phyloP scores from a whole-genome alignment of 2,888 invertebrate species.

The Apotomis capreana region DNA sequence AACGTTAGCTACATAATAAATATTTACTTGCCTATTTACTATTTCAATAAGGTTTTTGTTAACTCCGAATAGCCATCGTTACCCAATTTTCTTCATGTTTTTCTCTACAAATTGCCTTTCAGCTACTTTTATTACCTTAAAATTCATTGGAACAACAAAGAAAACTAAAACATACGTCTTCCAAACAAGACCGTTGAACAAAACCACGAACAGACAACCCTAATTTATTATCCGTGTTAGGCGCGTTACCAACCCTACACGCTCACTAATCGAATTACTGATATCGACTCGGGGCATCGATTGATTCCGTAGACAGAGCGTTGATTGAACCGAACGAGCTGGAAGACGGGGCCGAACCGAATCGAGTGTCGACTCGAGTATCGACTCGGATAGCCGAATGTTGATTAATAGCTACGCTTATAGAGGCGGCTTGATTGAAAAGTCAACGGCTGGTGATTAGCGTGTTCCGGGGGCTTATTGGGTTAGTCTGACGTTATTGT shows the following conservation, averaged over 20 bases:
- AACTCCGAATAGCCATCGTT: background rate
- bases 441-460: conserved; percentile 73
- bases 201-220: conserved; percentile 37
- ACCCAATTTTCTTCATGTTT: background rate
- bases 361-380: conserved; percentile 31
- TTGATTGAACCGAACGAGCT: conserved; percentile 38
- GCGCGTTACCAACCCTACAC: conserved; percentile 37
- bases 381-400: conserved; percentile 35
- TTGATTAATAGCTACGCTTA: conserved; percentile 51
- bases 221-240: conserved; percentile 39
- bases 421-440: conserved; percentile 78
- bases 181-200: conserved; percentile 27
- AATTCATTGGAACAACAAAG: conserved; percentile 9
- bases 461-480: conserved; percentile 32
- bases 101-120: background rate
- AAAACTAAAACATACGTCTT: conserved; percentile 2
- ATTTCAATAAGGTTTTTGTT: background rate
- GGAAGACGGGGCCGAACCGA: conserved; percentile 36
- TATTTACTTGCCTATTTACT: background rate
- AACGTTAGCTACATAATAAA: too few species aligned
- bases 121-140: conserved; percentile 7
- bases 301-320: conserved; percentile 37
- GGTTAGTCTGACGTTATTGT: conserved; percentile 33
- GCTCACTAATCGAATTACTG: conserved; percentile 39
- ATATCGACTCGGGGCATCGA: conserved; percentile 42